Conservation (phyloP, 2,113 vertebrate species). For the Paraplagusia blochii region DNA sequence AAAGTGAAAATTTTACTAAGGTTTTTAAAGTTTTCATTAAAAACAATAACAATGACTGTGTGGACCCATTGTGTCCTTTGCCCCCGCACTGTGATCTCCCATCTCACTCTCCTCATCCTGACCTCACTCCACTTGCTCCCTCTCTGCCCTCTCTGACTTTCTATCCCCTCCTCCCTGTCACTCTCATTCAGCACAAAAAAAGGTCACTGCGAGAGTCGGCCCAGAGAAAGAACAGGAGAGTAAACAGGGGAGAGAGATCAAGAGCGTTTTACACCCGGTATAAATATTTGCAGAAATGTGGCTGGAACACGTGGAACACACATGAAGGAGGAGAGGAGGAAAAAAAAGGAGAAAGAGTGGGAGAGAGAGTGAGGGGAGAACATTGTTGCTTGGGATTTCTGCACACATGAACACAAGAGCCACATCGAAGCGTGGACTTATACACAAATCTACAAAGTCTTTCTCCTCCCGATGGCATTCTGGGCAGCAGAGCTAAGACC, state of each 20-base stretch:
- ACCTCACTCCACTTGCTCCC: constrained; percentile 50
- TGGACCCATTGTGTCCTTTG: too few relatives aligned
- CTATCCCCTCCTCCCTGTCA: constrained; percentile 61
- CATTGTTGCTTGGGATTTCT: constrained; percentile 50
- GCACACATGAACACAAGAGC: constrained; percentile 54
- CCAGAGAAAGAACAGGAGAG: constrained; percentile 75
- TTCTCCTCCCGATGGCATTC: constrained; percentile 37
- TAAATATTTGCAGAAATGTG: constrained; percentile 81
- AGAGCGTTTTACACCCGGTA: constrained; percentile 77
- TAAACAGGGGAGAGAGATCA: constrained; percentile 80
- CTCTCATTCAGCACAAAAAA: constrained; percentile 69
- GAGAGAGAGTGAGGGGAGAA: constrained; percentile 14
- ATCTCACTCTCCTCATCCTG: constrained; percentile 36
- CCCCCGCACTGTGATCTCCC: too few relatives aligned
- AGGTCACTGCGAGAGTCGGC: constrained; percentile 70
- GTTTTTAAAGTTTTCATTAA: too few relatives aligned
- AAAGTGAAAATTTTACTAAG: too few relatives aligned
- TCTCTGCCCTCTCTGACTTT: constrained; percentile 21
- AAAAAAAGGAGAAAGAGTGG: too few relatives aligned
- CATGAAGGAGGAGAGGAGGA: constrained; percentile 63
- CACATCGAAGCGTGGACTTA: constrained; percentile 44
- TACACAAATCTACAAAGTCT: constrained; percentile 57
- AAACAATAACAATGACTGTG: too few relatives aligned
- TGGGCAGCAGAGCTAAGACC: constrained; percentile 42
- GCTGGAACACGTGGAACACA: constrained; percentile 79